These are phyloP conservation scores for Zapus hudsonius DNA, from an alignment of 2,113 vertebrate species.

Conservation along the genomic window DNA sequence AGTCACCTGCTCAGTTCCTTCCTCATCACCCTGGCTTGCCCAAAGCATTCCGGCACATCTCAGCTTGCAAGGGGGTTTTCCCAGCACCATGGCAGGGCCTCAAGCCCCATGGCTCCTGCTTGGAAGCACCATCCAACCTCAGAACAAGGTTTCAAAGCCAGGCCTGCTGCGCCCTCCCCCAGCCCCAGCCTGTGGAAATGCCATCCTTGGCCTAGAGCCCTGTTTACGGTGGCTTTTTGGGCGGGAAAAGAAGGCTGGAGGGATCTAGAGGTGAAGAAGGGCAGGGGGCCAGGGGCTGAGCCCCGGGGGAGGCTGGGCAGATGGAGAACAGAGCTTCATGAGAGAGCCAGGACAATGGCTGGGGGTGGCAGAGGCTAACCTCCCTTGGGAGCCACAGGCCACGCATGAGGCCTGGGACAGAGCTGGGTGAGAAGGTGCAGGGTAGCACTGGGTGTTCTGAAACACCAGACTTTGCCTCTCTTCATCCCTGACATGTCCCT, in stretches of 20 bases:
- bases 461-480: background rate
- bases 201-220: background rate
- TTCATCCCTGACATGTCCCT: background rate
- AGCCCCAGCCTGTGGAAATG: background rate
- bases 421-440: background rate
- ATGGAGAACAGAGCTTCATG: background rate
- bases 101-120: background rate
- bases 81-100: background rate
- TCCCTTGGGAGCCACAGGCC: background rate
- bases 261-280: background rate
- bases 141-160: background rate
- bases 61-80: background rate
- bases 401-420: fast-evolving
- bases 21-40: background rate
- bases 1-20: constrained; percentile 44
- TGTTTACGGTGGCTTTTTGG: fast-evolving
- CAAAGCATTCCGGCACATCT: background rate
- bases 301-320: background rate
- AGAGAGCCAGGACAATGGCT: too few relatives aligned
- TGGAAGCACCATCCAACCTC: background rate
- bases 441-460: background rate
- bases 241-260: background rate
- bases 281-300: background rate
- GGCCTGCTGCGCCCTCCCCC: background rate
- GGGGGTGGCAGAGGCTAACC: background rate